Evolutionary conservation across 1,140 invertebrate species (phyloP).

Genomic region (Heterodera schachtii): DNA sequence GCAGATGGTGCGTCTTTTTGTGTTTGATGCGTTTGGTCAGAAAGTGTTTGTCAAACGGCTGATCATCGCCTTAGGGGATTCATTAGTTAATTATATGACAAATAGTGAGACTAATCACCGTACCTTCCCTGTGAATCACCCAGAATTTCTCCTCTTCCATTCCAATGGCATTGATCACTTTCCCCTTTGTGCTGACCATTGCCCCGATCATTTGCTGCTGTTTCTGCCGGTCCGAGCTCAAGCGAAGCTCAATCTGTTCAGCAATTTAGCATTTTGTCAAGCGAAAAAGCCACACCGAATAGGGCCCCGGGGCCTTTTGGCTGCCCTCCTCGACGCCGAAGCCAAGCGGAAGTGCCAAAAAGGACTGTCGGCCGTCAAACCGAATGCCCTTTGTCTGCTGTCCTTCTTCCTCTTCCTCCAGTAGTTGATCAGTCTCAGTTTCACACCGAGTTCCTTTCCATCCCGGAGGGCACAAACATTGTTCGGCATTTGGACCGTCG

Average conservation of each 20-base stretch:
- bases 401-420: constrained; percentile 16
- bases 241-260: constrained; percentile 15
- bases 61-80: neutral
- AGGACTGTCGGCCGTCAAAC: constrained; percentile 23
- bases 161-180: neutral
- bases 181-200: neutral
- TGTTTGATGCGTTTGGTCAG: constrained; percentile 8
- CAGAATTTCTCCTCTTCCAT: constrained; percentile 5
- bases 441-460: constrained; percentile 21
- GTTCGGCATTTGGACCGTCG: neutral
- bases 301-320: neutral
- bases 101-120: neutral
- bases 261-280: neutral
- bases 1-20: constrained; percentile 2
- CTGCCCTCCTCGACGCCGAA: neutral
- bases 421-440: neutral
- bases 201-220: constrained; percentile 3
- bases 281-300: neutral
- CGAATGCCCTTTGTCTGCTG: constrained; percentile 4
- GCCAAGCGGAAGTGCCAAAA: constrained; percentile 22
- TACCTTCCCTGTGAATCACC: neutral
- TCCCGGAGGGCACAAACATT: constrained; percentile 24
- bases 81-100: neutral
- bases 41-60: neutral
- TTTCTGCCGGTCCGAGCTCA: neutral